phyloP scores from a whole-genome alignment of 2,113 vertebrate genomes.

The Chlamydotis undulata region DNA sequence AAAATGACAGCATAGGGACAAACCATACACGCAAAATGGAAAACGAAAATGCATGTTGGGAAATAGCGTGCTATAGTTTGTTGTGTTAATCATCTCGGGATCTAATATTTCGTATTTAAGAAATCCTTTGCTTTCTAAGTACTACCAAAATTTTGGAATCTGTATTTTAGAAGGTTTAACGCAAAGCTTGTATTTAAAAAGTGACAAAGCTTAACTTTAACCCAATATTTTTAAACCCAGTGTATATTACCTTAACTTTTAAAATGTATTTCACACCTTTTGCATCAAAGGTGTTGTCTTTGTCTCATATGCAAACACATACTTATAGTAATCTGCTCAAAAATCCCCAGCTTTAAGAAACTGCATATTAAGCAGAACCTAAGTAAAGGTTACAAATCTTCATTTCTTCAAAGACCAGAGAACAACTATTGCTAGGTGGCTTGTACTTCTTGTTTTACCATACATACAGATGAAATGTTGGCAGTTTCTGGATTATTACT shows the following conservation, averaged over 20 bases:
- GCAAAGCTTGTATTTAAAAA: not conserved
- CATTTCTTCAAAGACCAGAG: not conserved
- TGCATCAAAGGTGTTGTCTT: not conserved
- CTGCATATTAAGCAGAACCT: not conserved
- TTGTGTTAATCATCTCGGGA: not conserved
- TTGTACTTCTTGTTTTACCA: not conserved
- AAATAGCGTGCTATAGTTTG: not conserved
- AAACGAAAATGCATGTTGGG: constrained; percentile 10
- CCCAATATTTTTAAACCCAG: not conserved
- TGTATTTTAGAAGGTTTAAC: not conserved
- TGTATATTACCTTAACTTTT: not conserved
- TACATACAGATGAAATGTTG: not conserved
- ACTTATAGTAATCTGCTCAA: not conserved
- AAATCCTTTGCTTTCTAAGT: not conserved
- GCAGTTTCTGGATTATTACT: not conserved
- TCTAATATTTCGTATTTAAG: not conserved
- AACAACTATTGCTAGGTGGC: not conserved
- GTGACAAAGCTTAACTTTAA: not conserved
- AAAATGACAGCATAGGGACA: not conserved
- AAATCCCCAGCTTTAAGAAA: constrained; percentile 27
- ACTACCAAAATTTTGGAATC: not conserved
- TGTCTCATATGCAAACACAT: not conserved
- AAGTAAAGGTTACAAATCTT: not conserved
- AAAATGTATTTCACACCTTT: not conserved
- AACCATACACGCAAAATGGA: not conserved